Base-by-base conservation (phyloP, 2,888 invertebrate genomes). In the Epinotia brunnichana region DNA sequence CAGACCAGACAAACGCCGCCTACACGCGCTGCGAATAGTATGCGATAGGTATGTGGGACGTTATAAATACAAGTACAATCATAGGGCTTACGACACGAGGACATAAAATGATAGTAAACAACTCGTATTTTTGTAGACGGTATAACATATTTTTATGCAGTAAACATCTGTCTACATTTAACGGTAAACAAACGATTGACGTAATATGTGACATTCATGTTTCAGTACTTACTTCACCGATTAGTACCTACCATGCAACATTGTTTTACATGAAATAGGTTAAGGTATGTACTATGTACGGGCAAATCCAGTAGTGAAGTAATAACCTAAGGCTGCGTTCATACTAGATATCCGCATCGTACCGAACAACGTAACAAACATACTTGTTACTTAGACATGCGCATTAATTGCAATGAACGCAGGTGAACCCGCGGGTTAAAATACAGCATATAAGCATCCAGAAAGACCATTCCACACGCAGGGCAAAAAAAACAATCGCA, bases 21-120 rank as follows among this genome's bases (percentile, higher is more conserved):
- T 75, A 78, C 79, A 63, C 69, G 64, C 21, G 66, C 74, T 74
- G 69, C 59, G 69, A 79, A 80, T 78, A 78, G 80, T 69, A 63
- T 69, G 72, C 70, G 56, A 48, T 29, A 63, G 70, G 72, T 77
- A 78, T 77, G 75, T 76, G 70, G 76, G 73, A 59, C 74, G 60
- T 61, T 74, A 60, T 54, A 59, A 41, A 64, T 72, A 67, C 61
- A 60, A 41, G 35, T 15, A 39, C 51, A 39, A 61, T 54, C 59
- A 54, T 54, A 7, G 51, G 29, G 56, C 39, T 59, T 72, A 67
- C 24, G 51, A 29, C 35, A 29, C 60, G 48, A 41, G 35, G n/a
- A 29, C 15, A 24, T 54, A 39, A 60, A 51, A 61, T 56, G 41
- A 48, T 48, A 7, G 59, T 51, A 53, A 29, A 19, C n/a, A 24